Conservation (phyloP, 2,113 vertebrate genomes). For the Eleginops maclovinus region DNA sequence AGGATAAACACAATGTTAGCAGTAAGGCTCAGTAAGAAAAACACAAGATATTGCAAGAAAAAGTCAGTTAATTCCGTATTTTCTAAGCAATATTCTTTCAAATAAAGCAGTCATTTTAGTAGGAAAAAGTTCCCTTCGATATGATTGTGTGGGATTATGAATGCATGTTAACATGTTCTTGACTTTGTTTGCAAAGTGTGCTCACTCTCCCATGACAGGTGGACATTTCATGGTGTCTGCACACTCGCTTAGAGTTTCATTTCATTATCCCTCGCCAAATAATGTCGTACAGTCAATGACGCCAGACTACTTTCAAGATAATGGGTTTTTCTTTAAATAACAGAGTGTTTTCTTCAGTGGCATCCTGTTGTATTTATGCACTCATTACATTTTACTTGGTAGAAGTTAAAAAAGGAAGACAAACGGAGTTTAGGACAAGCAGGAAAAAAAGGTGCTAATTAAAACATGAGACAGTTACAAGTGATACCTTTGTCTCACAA, state of each 20-base stretch:
- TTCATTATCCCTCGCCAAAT: neutral
- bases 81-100: no score
- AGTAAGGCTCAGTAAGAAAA: neutral
- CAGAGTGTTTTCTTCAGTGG: neutral
- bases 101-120: no score
- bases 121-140: neutral
- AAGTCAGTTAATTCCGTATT: neutral
- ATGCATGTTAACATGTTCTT: neutral
- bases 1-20: neutral
- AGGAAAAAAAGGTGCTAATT: neutral
- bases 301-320: no score
- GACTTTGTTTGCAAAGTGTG: neutral
- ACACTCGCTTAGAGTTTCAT: neutral
- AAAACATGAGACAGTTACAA: neutral
- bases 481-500: neutral
- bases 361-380: neutral
- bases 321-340: neutral
- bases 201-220: neutral
- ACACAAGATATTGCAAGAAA: neutral
- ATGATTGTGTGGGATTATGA: neutral
- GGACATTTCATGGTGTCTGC: neutral
- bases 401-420: neutral
- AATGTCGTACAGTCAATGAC: no score
- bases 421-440: neutral
- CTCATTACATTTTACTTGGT: neutral